Conservation (phyloP, 1,140 invertebrate genomes). For the Goniozus legneri region DNA sequence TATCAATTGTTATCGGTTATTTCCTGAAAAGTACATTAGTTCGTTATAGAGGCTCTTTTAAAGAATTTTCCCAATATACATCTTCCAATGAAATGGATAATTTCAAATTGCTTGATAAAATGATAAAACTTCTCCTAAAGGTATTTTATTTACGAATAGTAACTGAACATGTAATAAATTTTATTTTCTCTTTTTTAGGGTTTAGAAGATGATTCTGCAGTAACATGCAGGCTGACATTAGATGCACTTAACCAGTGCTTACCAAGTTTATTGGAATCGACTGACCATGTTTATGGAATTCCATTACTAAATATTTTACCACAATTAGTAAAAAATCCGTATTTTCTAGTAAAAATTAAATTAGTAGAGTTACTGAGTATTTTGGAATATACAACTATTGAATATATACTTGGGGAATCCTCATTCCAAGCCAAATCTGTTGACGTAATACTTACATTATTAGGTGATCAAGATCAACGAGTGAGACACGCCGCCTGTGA, state of each 20-base stretch:
- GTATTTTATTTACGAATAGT: constrained; percentile 38
- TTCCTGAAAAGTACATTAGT: constrained; percentile 64
- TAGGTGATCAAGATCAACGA: constrained; percentile 74
- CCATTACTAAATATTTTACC: constrained; percentile 64
- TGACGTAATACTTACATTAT: constrained; percentile 61
- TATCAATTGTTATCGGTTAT: constrained; percentile 64
- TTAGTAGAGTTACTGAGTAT: constrained; percentile 61
- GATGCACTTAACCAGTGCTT: constrained; percentile 60
- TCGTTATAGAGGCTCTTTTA: constrained; percentile 54
- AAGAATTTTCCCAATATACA: too few relatives aligned
- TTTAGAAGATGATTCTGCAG: constrained; percentile 66
- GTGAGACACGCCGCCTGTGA: constrained; percentile 70
- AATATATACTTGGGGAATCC: constrained; percentile 47
- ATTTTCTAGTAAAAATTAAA: constrained; percentile 84
- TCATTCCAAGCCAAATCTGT: constrained; percentile 63
- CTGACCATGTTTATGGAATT: constrained; percentile 51
- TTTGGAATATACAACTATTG: constrained; percentile 58
- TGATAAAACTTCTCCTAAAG: constrained; percentile 57
- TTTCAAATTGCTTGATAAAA: constrained; percentile 46
- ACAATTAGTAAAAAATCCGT: constrained; percentile 67
- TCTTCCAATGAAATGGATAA: too few relatives aligned
- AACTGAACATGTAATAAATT: constrained; percentile 7
- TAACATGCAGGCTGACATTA: constrained; percentile 65
- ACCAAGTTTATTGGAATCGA: constrained; percentile 60
- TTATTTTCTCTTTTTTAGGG: constrained; percentile 53